These are phyloP conservation scores for Engraulis encrasicolus DNA, from an alignment of 2,113 vertebrate genomes.

Conservation along the genomic window DNA sequence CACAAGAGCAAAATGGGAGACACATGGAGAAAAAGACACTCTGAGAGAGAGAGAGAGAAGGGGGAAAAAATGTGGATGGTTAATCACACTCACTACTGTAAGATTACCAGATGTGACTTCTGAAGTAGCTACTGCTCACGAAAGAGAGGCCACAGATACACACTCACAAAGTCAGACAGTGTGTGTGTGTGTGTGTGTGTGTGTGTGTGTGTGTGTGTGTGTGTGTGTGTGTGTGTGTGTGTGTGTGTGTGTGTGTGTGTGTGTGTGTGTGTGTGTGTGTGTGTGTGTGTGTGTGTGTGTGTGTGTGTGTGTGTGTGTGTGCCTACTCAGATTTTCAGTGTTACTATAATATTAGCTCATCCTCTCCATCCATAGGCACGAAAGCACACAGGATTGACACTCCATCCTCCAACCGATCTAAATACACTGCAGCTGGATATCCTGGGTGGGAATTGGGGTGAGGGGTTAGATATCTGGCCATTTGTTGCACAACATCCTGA, in stretches of 20 bases:
- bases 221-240: not conserved
- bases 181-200: too few relatives aligned
- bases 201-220: not conserved
- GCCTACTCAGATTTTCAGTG: not conserved
- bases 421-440: not conserved
- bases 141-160: not conserved
- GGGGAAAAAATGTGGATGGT: not conserved
- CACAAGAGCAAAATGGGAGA: constrained; percentile 41
- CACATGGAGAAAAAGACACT: constrained; percentile 43
- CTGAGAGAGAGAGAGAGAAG: not conserved
- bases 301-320: not conserved
- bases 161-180: not conserved
- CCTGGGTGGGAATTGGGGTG: not conserved
- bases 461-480: too few relatives aligned
- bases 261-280: too few relatives aligned
- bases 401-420: not conserved
- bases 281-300: too few relatives aligned
- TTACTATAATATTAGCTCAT: not conserved
- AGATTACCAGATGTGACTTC: constrained; percentile 23
- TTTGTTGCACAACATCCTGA: not conserved
- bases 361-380: not conserved
- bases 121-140: not conserved
- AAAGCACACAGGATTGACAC: not conserved
- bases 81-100: constrained; percentile 16
- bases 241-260: too few relatives aligned